Base-by-base conservation (phyloP, 2,113 vertebrate genomes). In the Morone chrysops region DNA sequence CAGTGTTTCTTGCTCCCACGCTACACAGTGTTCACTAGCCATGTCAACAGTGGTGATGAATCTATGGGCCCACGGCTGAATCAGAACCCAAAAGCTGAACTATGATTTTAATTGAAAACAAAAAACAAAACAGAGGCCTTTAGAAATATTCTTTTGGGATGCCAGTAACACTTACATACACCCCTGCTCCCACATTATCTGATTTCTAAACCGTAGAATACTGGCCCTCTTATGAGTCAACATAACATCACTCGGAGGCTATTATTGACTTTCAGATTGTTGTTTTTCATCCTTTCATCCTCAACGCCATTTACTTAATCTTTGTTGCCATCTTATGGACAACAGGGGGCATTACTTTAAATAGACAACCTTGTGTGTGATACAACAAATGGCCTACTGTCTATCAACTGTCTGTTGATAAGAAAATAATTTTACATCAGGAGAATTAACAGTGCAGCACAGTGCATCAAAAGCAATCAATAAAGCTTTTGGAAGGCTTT, bases 241-340 rank as follows among this genome's bases (percentile, higher is more conserved):
- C 12, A 60, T 41, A 45, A n/a, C 36, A 54, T 70, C 57, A 50
- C 12, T 53, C 63, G 3, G 67, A 75, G 74, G 31, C 31, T 60
- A 10, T 43, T 47, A 63, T 22, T 40, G 31, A 61, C 41, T 59
- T 25, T 56, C 9, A 40, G 48, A 40, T 20, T 11, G 16, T 36
- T 63, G 1, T 41, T 48, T 41, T 45, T 78, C 17, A 45, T 54
- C 11, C 3, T 78, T 45, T 13, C 38, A 25, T 74, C 16, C 38
- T 75, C 16, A 16, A 14, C 62, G 41, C 31, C 50, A 20, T 63
- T 81, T 61, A 43, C 5, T 62, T 71, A 70, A 71, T 59, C 53
- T 81, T 18, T 78, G 72, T 78, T 89, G 86, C 84, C 84, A 86
- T 88, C 84, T 87, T 31, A 74, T 79, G 80, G 82, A 79, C 82